Percentiles rank a stretch among this genome's conserved stretches.
phyloP scores from a whole-genome alignment of 2,797 vertebrate species.

The Zalophus californianus region DNA sequence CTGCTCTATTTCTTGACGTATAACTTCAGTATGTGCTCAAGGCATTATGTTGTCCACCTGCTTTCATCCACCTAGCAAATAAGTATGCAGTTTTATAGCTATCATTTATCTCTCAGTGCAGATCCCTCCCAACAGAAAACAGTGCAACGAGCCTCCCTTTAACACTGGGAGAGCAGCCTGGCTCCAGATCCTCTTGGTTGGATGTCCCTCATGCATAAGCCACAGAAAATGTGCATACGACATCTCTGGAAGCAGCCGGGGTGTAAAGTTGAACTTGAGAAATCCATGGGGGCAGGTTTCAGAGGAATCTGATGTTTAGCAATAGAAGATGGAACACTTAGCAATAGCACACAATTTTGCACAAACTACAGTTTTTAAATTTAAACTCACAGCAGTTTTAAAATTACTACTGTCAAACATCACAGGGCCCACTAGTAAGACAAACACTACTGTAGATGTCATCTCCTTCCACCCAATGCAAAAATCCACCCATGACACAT shows the following conservation, averaged over 20 bases:
- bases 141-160: not conserved
- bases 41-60: not conserved
- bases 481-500: not conserved
- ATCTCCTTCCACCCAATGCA: not conserved
- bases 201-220: not conserved
- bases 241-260: not conserved
- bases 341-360: not conserved
- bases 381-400: not conserved
- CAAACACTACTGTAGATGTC: not conserved
- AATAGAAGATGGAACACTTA: not conserved
- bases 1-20: not conserved
- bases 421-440: not conserved
- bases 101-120: not conserved
- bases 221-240: not conserved
- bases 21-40: not conserved
- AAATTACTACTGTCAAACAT: not conserved
- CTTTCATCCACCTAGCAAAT: not conserved
- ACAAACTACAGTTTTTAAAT: not conserved
- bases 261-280: not conserved
- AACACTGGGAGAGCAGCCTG: not conserved
- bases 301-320: not conserved
- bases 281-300: not conserved
- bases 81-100: constrained; percentile 12
- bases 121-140: not conserved
- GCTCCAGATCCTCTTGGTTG: not conserved